Percentiles rank a stretch among this genome's conserved stretches.
Evolutionary conservation across 2,113 vertebrate species (phyloP).

Genomic region (Crotalus viridis): DNA sequence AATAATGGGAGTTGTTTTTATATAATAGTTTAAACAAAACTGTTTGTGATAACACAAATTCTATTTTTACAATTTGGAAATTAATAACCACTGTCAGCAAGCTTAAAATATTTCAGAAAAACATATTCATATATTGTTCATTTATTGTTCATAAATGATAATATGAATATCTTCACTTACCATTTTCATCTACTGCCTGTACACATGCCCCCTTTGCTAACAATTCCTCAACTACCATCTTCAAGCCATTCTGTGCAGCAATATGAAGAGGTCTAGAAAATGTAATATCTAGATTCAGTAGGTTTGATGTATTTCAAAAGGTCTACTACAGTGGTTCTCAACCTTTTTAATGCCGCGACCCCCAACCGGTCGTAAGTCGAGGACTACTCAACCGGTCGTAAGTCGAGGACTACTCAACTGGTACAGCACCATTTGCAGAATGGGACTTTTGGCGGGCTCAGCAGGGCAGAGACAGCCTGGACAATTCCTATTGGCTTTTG

Average conservation of each 20-base stretch:
- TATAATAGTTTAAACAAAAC: constrained; percentile 27
- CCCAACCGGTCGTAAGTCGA: too few relatives aligned
- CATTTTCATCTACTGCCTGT: constrained; percentile 88
- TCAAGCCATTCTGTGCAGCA: constrained; percentile 88
- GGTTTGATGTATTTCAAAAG: constrained; percentile 9
- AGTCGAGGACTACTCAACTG: too few relatives aligned
- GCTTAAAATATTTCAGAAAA: constrained; percentile 5
- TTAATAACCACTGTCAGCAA: constrained; percentile 25
- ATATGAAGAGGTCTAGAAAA: constrained; percentile 87
- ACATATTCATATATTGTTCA: constrained; percentile 23
- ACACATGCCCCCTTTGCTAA: constrained; percentile 89
- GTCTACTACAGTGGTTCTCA: background rate
- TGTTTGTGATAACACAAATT: constrained; percentile 30
- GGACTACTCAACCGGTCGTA: too few relatives aligned
- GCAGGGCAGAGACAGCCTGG: too few relatives aligned
- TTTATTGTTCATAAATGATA: constrained; percentile 5
- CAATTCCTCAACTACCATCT: constrained; percentile 88
- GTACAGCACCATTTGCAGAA: too few relatives aligned
- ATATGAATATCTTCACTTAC: constrained; percentile 71
- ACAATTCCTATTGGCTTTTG: too few relatives aligned
- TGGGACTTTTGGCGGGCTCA: too few relatives aligned
- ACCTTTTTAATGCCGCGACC: too few relatives aligned
- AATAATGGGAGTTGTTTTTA: constrained; percentile 49
- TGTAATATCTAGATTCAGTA: background rate
- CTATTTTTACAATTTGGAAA: constrained; percentile 30